Evolutionary conservation across 2,797 vertebrate species (phyloP).

Genomic region (Enteromius viviparus): DNA sequence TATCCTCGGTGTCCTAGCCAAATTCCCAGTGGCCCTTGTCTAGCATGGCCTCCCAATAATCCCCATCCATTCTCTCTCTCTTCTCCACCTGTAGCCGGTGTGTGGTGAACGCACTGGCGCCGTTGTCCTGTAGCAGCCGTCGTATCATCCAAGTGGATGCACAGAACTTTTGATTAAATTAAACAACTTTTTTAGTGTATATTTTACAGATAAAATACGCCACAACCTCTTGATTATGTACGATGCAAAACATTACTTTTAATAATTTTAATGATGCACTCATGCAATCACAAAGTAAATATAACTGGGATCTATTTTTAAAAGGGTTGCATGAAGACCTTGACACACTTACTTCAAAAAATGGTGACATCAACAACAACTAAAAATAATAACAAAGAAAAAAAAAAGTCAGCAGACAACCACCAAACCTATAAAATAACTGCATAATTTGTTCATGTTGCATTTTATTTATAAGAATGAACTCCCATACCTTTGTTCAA

Average conservation of each 20-base stretch:
- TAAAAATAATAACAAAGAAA: not conserved
- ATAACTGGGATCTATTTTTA: not conserved
- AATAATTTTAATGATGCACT: not conserved
- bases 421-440: not conserved
- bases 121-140: too few relatives aligned
- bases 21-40: too few relatives aligned
- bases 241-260: not conserved
- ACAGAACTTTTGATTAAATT: too few relatives aligned
- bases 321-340: not conserved
- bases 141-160: too few relatives aligned
- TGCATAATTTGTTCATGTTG: not conserved
- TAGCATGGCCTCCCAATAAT: too few relatives aligned
- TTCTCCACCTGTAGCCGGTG: too few relatives aligned
- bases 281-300: not conserved
- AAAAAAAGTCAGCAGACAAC: not conserved
- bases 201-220: not conserved
- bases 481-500: not conserved
- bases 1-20: too few relatives aligned
- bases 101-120: too few relatives aligned
- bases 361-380: not conserved
- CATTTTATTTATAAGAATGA: not conserved
- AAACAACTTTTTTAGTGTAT: not conserved
- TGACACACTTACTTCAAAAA: not conserved
- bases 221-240: not conserved
- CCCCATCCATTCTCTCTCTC: too few relatives aligned